phyloP scores from a whole-genome alignment of 2,113 vertebrate species.

The Corvus moneduloides region DNA sequence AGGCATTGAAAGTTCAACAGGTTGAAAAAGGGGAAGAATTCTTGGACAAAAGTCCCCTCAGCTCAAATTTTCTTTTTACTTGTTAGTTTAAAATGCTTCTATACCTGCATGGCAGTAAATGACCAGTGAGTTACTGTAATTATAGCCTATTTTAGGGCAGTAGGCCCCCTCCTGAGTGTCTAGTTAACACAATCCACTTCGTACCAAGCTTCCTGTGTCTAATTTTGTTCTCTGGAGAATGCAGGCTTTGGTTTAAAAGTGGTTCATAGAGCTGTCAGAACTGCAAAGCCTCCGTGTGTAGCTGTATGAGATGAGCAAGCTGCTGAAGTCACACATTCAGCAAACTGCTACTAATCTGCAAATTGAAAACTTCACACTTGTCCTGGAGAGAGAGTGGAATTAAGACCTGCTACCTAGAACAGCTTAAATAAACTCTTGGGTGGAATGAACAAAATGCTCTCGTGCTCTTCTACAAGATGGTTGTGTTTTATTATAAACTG shows the following conservation, averaged over 20 bases:
- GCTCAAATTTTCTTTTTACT: background rate
- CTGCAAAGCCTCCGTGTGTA: background rate
- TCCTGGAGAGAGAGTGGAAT: background rate
- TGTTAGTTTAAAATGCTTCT: background rate
- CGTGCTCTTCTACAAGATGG: background rate
- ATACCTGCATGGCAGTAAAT: background rate
- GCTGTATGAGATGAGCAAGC: background rate
- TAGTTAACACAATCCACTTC: background rate
- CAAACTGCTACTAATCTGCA: constrained; percentile 30
- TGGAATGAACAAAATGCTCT: background rate
- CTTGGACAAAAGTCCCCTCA: background rate
- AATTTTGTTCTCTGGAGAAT: background rate
- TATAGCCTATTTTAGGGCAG: background rate
- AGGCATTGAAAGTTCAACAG: background rate
- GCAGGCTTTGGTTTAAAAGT: background rate
- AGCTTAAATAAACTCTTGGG: background rate
- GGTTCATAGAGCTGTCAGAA: background rate
- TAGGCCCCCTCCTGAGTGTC: background rate
- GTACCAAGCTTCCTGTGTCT: background rate
- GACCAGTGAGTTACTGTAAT: background rate
- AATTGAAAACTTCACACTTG: constrained; percentile 40
- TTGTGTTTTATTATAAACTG: background rate
- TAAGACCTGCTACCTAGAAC: background rate
- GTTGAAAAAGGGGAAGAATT: background rate
- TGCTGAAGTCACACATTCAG: background rate